Percentiles rank a stretch among this genome's conserved stretches.
Evolutionary conservation across 2,797 vertebrate genomes (phyloP).

Genomic region (Hydrocynus forskahlii): DNA sequence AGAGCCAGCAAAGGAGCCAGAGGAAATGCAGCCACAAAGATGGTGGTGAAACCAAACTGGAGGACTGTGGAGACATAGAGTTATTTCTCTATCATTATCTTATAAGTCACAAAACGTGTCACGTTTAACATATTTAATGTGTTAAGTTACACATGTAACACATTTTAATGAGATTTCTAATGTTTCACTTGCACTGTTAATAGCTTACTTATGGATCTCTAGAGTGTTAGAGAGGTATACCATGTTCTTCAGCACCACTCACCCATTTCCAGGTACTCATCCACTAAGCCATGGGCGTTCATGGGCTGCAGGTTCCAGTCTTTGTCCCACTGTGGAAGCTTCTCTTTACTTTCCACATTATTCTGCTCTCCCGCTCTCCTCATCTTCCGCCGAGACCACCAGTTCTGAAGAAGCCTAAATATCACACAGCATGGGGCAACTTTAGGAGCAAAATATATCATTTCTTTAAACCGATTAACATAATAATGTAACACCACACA

Average conservation of each 20-base stretch:
- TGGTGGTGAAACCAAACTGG: conserved; percentile 98
- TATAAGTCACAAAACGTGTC: background rate
- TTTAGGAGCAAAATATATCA: background rate
- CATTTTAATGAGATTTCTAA: background rate
- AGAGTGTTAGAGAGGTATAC: background rate
- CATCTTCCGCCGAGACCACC: conserved; percentile 98
- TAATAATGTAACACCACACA: background rate
- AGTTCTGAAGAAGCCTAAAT: conserved; percentile 93
- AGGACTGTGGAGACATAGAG: conserved; percentile 79
- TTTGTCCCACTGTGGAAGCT: conserved; percentile 97
- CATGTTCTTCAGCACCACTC: conserved; percentile 55
- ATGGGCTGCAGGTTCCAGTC: conserved; percentile 99
- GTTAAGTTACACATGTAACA: background rate
- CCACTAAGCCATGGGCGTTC: conserved; percentile 96
- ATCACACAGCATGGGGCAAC: conserved; percentile 4
- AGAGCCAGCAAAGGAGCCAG: conserved; percentile 96
- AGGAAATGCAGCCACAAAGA: conserved; percentile 97
- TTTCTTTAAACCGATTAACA: background rate
- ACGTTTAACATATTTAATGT: background rate
- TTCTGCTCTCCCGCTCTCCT: conserved; percentile 83
- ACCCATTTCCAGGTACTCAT: conserved; percentile 99
- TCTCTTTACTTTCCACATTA: conserved; percentile 85
- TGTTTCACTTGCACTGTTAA: conserved; percentile 23
- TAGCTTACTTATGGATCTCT: conserved; percentile 14
- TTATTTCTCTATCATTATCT: conserved; percentile 6